Evolutionary conservation across 1,140 invertebrate species (phyloP), one percentile per base, ranked within the genome.

Genomic region (Harpegnathos saltator): DNA sequence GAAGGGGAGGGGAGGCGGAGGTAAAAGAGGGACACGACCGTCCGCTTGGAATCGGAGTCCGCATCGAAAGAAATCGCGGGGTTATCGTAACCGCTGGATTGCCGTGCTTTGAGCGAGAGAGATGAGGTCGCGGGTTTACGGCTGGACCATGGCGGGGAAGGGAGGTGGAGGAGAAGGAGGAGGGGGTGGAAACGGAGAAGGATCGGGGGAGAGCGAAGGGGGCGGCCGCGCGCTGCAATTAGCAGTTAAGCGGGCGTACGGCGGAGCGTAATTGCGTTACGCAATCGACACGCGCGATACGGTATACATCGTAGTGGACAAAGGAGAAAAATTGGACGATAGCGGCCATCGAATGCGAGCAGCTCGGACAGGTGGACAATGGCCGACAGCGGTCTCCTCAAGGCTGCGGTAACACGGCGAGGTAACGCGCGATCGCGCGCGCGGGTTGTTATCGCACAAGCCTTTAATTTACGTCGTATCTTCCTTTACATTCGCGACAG

Each of bases 191-290:
- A n/a, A n/a, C n/a, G 33, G 33, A 33, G 7, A 33, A 7, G 33
- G 33, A 3, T n/a, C n/a, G n/a, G n/a, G n/a, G n/a, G n/a, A n/a
- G n/a, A n/a, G n/a, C n/a, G 9, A 11, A 11, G 38, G 38, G 9
- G 38, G 50, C 38, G 63, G 19, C 33, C 48, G 50, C 59, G 9
- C 59, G 58, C 22, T 12, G 66, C 85, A 85, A 86, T 86, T 86
- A 85, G 61, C 83, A 56, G 58, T 56, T 62, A 44, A 33, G n/a
- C 73, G 44, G 1, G 5, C 17, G n/a, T 44, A 19, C 15, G 14
- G 29, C 22, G 29, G 62, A 72, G 52, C 5, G 44, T 48, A 85
- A 85, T 81, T 65, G 19, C 17, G 14, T 85, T 82, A 33, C 33
- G 48, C 9, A 68, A 86, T 86, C 65, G 50, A 61, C 12, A 50